These are phyloP conservation scores for Caranx ignobilis DNA, from an alignment of 2,113 vertebrate species.

Conservation along the genomic window DNA sequence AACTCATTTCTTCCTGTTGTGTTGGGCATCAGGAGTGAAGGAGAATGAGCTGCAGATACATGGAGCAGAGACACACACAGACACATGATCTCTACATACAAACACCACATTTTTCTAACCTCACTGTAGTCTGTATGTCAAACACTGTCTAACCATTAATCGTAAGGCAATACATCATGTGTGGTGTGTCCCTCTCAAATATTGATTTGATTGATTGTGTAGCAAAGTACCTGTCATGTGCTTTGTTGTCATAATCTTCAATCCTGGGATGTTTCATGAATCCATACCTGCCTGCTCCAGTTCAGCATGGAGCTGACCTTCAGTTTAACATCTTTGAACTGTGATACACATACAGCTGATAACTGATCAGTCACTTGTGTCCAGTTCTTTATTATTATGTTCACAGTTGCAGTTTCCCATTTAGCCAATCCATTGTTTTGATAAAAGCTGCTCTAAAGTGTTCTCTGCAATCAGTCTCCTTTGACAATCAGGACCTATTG, in stretches of 20 bases:
- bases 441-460: neutral
- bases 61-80: neutral
- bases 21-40: neutral
- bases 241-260: no score
- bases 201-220: no score
- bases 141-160: no score
- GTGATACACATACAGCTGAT: no score
- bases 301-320: constrained; percentile 4
- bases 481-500: constrained; percentile 61
- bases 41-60: constrained; percentile 12
- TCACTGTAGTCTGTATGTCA: no score
- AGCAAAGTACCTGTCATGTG: no score
- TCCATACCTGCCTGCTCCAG: neutral
- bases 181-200: no score
- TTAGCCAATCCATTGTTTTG: neutral
- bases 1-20: neutral
- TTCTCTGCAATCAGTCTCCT: constrained; percentile 53
- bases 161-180: no score
- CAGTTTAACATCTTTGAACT: constrained; percentile 20
- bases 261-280: neutral
- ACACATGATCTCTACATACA: neutral
- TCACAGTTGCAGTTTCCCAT: neutral
- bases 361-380: neutral
- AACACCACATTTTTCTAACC: neutral
- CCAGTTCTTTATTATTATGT: neutral